Evolutionary conservation across 2,797 vertebrate genomes (phyloP).

Genomic region (Thaleichthys pacificus): DNA sequence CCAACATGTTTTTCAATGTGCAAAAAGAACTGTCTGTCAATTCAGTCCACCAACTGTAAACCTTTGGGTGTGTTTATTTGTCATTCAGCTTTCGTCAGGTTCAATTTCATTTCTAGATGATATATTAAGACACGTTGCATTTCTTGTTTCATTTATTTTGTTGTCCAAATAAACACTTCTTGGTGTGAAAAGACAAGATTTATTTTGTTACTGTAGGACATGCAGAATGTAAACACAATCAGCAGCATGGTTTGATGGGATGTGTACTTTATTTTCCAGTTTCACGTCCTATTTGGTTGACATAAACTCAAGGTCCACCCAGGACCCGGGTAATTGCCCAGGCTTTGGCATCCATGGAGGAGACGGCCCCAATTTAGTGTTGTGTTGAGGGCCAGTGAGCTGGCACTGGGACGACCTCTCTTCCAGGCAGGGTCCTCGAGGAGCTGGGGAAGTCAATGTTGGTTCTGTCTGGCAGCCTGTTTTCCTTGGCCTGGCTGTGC

Average conservation of each 20-base stretch:
- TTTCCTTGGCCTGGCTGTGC: slow-evolving; percentile 53
- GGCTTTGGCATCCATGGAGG: slow-evolving; percentile 31
- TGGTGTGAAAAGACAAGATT: not conserved
- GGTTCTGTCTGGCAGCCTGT: slow-evolving; percentile 62
- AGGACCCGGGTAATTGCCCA: slow-evolving; percentile 26
- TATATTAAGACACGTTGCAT: no score
- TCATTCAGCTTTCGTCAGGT: no score
- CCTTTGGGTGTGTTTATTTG: not conserved
- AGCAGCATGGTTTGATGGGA: not conserved
- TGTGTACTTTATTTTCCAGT: slow-evolving; percentile 17
- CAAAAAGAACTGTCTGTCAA: no score
- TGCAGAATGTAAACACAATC: no score
- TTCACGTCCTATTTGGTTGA: slow-evolving; percentile 15
- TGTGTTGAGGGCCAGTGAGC: slow-evolving; percentile 29
- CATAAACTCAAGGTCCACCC: slow-evolving; percentile 10
- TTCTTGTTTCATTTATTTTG: no score
- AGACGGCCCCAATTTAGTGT: slow-evolving; percentile 50
- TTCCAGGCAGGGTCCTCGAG: slow-evolving; percentile 43
- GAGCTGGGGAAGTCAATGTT: slow-evolving; percentile 55
- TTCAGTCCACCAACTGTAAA: no score
- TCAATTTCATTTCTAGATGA: no score
- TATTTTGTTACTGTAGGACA: not conserved
- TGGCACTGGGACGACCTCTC: slow-evolving; percentile 31
- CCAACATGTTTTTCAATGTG: no score
- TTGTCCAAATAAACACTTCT: no score